These are phyloP conservation scores for Siderastrea siderea DNA, from an alignment of 92 coral and sea anemone genomes.

Conservation along the genomic window DNA sequence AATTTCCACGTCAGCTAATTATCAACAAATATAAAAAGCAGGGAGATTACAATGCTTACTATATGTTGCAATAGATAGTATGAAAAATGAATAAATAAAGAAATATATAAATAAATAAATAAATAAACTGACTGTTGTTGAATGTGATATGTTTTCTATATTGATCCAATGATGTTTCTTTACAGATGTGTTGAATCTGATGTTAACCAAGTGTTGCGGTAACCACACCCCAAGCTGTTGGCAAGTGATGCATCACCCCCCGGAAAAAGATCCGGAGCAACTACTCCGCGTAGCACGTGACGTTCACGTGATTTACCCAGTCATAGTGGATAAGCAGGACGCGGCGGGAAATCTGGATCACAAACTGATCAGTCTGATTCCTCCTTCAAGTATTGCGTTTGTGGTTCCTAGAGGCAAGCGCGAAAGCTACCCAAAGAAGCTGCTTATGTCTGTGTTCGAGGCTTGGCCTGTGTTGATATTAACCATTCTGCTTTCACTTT, in stretches of 20 bases:
- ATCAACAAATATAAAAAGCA: no score
- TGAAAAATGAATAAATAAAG: no score
- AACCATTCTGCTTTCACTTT: conserved; percentile 80
- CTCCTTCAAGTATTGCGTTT: conserved; percentile 76
- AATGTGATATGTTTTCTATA: no score
- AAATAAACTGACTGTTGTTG: no score
- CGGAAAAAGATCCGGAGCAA: conserved; percentile 54
- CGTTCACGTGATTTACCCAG: conserved; percentile 72
- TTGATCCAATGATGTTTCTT: neutral
- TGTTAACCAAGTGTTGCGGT: conserved; percentile 67
- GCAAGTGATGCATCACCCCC: conserved; percentile 57
- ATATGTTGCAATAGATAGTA: no score
- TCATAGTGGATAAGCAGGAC: conserved; percentile 70
- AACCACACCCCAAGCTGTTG: conserved; percentile 68
- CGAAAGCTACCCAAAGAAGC: conserved; percentile 80
- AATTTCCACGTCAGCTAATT: no score
- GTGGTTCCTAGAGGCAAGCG: conserved; percentile 73
- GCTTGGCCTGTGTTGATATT: conserved; percentile 96
- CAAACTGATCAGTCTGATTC: conserved; percentile 69
- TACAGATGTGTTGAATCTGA: conserved; percentile 41
- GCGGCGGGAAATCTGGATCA: conserved; percentile 25
- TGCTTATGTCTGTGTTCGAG: conserved; percentile 80
- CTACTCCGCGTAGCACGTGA: conserved; percentile 40
- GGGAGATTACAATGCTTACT: no score
- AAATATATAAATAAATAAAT: no score